These are phyloP conservation scores for Hyles euphorbiae DNA, from an alignment of 1,140 invertebrate species.

Conservation along the genomic window DNA sequence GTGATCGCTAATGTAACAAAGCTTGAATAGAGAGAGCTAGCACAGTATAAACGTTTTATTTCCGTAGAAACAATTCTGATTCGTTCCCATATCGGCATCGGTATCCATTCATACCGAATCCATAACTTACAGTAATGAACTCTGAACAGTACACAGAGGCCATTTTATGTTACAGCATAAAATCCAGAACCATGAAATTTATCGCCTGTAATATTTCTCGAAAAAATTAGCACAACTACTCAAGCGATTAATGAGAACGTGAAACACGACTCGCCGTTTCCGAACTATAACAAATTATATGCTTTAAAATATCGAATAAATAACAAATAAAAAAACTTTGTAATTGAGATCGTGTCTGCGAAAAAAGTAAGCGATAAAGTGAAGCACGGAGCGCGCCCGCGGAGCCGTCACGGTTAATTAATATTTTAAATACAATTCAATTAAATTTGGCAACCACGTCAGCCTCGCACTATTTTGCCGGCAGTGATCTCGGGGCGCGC, in stretches of 20 bases:
- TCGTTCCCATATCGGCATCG: constrained; percentile 8
- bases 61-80: constrained; percentile 1
- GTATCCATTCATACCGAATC: constrained; percentile 22
- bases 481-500: neutral
- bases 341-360: constrained; percentile 51
- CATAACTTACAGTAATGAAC: constrained; percentile 31
- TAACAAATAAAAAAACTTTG: constrained; percentile 44
- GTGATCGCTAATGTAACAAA: neutral
- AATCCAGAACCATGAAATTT: constrained; percentile 56
- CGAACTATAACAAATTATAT: constrained; percentile 58
- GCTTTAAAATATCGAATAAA: constrained; percentile 60
- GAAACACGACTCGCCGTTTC: constrained; percentile 55
- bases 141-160: constrained; percentile 14
- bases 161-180: constrained; percentile 51
- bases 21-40: neutral
- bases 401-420: constrained; percentile 59
- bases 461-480: constrained; percentile 28
- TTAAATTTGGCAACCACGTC: constrained; percentile 49
- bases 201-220: constrained; percentile 48
- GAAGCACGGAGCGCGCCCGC: constrained; percentile 31
- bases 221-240: constrained; percentile 70
- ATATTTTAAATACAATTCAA: constrained; percentile 67
- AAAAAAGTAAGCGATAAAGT: constrained; percentile 56
- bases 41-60: neutral
- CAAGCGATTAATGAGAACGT: constrained; percentile 66